A percentile compares a stretch with the other conserved stretches of the same genome.
Evolutionary conservation across 2,113 vertebrate species (phyloP).

Genomic region (Loxodonta africana): DNA sequence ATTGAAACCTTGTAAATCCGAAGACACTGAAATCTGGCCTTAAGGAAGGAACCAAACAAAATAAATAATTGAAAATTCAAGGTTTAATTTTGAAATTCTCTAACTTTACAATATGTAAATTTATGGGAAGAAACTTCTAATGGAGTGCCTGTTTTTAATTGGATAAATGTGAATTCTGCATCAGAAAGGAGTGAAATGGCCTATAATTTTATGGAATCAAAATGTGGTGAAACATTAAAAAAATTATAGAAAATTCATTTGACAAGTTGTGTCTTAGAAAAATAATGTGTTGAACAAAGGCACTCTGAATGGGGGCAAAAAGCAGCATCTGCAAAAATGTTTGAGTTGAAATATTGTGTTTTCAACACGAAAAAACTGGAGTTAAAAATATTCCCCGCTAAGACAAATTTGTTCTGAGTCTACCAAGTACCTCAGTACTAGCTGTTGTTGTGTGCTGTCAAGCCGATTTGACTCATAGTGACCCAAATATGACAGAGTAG

Average conservation of each 20-base stretch:
- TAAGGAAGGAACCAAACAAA: not conserved
- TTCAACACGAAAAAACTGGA: not conserved
- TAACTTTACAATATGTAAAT: not conserved
- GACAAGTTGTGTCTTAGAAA: not conserved
- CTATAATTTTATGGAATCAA: too few relatives aligned
- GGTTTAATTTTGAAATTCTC: conserved; percentile 30
- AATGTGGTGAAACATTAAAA: not conserved
- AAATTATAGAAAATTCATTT: not conserved
- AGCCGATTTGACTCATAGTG: too few relatives aligned
- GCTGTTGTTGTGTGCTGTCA: too few relatives aligned
- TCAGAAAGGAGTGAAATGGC: not conserved
- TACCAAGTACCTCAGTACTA: not conserved
- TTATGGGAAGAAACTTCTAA: not conserved
- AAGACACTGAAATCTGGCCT: not conserved
- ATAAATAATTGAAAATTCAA: not conserved
- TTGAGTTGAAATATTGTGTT: not conserved
- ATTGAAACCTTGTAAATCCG: not conserved
- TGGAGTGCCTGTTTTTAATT: not conserved
- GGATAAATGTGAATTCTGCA: not conserved
- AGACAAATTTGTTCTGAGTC: not conserved
- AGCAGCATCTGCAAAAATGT: not conserved
- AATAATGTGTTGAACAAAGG: not conserved
- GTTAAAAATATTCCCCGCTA: not conserved
- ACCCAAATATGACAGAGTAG: too few relatives aligned
- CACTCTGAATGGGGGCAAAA: not conserved